These are phyloP conservation scores for Eira barbara DNA, from an alignment of 2,113 vertebrate species.

Conservation along the genomic window DNA sequence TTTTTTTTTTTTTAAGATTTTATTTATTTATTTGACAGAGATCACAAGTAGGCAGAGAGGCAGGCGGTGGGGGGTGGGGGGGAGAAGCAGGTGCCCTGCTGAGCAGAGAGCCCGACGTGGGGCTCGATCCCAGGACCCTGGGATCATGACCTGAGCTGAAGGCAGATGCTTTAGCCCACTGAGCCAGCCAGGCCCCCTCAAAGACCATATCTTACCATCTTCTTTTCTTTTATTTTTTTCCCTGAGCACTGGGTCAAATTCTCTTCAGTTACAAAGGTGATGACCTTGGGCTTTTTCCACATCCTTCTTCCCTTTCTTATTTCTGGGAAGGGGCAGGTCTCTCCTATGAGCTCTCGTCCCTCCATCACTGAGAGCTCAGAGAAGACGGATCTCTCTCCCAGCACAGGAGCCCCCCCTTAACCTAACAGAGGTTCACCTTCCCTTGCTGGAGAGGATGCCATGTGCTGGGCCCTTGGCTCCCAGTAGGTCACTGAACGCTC, in stretches of 20 bases:
- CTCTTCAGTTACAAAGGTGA: background rate
- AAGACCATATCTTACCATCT: background rate
- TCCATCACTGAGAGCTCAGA: background rate
- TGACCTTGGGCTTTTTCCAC: background rate
- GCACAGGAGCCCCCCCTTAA: background rate
- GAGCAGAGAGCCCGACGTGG: too few species aligned
- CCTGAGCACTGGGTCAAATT: background rate
- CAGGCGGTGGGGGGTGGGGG: too few species aligned
- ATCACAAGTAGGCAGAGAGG: too few species aligned
- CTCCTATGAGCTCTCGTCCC: too few species aligned
- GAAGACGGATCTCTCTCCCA: background rate
- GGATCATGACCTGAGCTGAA: too few species aligned
- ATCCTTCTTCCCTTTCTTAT: background rate
- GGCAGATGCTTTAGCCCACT: too few species aligned
- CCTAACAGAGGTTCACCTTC: too few species aligned
- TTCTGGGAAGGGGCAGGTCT: background rate
- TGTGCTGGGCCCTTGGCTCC: rapidly evolving
- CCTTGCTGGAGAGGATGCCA: rapidly evolving
- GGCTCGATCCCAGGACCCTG: too few species aligned
- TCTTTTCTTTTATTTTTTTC: background rate
- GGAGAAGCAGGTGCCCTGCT: too few species aligned
- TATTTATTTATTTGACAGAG: too few species aligned
- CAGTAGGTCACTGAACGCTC: too few species aligned
- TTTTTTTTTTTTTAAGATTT: background rate
- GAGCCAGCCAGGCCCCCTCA: too few species aligned